Base-by-base conservation (phyloP, 1,140 invertebrate species). In the Macrostomum lignano region DNA sequence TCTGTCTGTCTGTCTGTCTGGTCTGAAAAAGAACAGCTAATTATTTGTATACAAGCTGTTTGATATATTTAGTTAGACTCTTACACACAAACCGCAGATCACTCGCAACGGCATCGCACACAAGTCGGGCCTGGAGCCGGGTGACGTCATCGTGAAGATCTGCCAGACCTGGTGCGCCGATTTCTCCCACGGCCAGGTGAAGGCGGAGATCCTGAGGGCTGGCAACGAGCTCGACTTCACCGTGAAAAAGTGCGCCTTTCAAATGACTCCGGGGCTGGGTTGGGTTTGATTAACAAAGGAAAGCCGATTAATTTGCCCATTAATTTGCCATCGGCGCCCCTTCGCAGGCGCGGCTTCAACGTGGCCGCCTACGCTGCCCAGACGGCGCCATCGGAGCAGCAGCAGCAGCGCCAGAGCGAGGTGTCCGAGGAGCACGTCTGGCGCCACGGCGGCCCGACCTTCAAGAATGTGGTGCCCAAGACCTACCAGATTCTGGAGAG, bases 191-290 rank as follows among this genome's bases (percentile, higher is more conserved):
- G 29, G 19, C 9, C 31, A 44, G 29, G 38, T 39, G 3, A 44
- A 44, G 31, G 21, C 29, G 13, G 42, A 44, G 31, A 40, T 44
- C n/a, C 30, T 44, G 10, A 29, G 42, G 17, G 41, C 41, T 13
- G 42, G 42, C 10, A 44, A 44, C 31, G 42, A 44, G 10, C 25
- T 44, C 9, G 42, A 44, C 33, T 29, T 44, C 29, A 40, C 33
- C 17, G 28, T 44, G 7, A 36, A 33, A 22, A 33, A 33, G 32
- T 33, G 26, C 24, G 10, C n/a, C 24, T 6, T 11, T 14, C 20
- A 21, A 9, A 9, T 32, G 14, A 13, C 24, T 7, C 5, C 6
- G 7, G 5, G 11, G 7, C 5, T 11, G 6, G 19, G 6, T 5
- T 29, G 9, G 9, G n/a, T 24, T 24, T 24, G 9, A 9, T 24